phyloP scores from a whole-genome alignment of 2,888 invertebrate species.

The Alsophila aescularia region DNA sequence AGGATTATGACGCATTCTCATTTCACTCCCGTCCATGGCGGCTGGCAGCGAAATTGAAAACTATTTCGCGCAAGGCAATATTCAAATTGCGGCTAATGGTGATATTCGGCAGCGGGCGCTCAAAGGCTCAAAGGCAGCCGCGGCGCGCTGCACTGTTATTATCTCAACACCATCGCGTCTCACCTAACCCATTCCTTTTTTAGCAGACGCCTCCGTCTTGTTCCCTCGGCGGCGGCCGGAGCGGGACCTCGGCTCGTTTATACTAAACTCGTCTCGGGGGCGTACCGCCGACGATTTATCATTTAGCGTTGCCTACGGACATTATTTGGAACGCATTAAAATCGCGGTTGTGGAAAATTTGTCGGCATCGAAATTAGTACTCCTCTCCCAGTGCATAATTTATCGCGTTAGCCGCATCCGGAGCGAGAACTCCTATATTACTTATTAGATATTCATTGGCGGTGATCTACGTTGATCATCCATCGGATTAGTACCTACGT shows the following conservation, averaged over 20 bases:
- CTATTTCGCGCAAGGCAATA: conserved; percentile 63
- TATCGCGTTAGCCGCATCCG: conserved; percentile 78
- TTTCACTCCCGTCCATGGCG: conserved; percentile 39
- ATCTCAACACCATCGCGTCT: conserved; percentile 83
- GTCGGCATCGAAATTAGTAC: conserved; percentile 84
- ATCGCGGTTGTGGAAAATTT: conserved; percentile 82
- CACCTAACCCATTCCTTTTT: conserved; percentile 80
- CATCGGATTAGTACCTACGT: conserved; percentile 32
- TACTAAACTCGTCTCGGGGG: conserved; percentile 74
- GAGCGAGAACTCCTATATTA: conserved; percentile 63
- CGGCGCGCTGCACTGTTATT: conserved; percentile 78
- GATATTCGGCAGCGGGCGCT: conserved; percentile 75
- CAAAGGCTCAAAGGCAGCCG: conserved; percentile 65
- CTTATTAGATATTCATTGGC: conserved; percentile 75
- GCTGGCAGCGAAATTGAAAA: conserved; percentile 57
- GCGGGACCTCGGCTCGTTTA: conserved; percentile 69
- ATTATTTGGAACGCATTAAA: conserved; percentile 84
- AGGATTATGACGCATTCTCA: conserved; percentile 24
- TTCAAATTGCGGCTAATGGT: conserved; percentile 76
- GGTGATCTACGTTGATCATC: conserved; percentile 58
- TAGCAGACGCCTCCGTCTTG: conserved; percentile 73
- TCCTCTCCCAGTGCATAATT: conserved; percentile 78
- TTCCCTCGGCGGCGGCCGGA: conserved; percentile 58
- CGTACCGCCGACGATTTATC: conserved; percentile 82
- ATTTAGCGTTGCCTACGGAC: conserved; percentile 83